Conservation (phyloP, 1,140 invertebrate genomes). For the Uloborus diversus region DNA sequence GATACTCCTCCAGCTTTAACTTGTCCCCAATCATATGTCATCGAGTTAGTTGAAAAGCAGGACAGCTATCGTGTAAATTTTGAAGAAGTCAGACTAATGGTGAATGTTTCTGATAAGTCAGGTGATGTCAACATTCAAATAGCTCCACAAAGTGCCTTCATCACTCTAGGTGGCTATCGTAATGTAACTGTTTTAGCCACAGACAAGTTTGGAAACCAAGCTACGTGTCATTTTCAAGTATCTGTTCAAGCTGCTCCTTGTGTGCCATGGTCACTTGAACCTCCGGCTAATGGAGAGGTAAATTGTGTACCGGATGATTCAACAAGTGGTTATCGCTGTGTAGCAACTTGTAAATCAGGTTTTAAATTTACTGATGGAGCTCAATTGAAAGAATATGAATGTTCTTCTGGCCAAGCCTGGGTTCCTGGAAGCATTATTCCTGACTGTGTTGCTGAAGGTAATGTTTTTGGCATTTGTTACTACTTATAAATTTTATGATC, state of each 20-base stretch:
- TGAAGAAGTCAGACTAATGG: constrained; percentile 85
- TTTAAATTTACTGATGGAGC: constrained; percentile 88
- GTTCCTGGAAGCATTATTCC: constrained; percentile 85
- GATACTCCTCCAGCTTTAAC: constrained; percentile 90
- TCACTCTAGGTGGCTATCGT: constrained; percentile 88
- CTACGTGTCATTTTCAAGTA: constrained; percentile 93
- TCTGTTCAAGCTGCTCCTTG: constrained; percentile 86
- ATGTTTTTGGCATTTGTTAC: not conserved
- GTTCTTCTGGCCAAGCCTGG: constrained; percentile 78
- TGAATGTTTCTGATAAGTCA: constrained; percentile 89
- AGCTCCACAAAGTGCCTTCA: constrained; percentile 84
- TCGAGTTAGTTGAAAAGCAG: constrained; percentile 88
- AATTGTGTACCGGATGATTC: constrained; percentile 80
- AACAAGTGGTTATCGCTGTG: constrained; percentile 80
- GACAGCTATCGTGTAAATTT: constrained; percentile 91
- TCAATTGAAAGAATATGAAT: constrained; percentile 84
- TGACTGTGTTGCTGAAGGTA: constrained; percentile 86
- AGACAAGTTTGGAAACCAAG: constrained; percentile 89
- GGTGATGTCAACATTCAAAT: constrained; percentile 84
- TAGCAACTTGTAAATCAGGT: constrained; percentile 88
- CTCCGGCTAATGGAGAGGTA: constrained; percentile 85
- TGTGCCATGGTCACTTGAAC: constrained; percentile 90
- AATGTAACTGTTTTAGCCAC: constrained; percentile 92
- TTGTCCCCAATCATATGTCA: constrained; percentile 93
- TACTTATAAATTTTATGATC: not conserved